Evolutionary conservation across 2,113 vertebrate genomes (phyloP).

Genomic region (Colaptes auratus): DNA sequence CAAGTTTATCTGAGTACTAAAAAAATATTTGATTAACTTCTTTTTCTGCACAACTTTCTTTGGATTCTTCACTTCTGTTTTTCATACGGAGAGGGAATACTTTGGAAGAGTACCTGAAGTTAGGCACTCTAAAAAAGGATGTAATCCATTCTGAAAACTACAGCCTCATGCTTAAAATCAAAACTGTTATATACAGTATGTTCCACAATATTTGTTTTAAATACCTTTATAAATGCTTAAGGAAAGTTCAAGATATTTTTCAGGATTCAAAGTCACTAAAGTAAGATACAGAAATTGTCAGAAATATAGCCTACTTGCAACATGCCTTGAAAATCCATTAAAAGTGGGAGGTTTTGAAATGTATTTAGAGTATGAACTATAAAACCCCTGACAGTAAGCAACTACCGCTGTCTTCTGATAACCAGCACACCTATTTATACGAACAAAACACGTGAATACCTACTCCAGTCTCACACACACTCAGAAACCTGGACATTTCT

Average conservation of each 20-base stretch:
- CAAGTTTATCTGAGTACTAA: background rate
- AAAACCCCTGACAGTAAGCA: background rate
- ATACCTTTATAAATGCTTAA: background rate
- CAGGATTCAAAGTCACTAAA: background rate
- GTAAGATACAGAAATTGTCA: background rate
- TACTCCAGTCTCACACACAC: background rate
- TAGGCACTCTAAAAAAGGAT: background rate
- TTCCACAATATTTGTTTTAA: background rate
- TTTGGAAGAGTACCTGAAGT: background rate
- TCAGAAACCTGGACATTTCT: background rate
- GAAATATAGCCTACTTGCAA: background rate
- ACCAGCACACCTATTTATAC: background rate
- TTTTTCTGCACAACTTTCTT: background rate
- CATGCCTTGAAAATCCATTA: background rate
- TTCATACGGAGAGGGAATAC: background rate
- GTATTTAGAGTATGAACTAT: background rate
- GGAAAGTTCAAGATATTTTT: background rate
- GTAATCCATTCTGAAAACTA: background rate
- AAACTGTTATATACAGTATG: background rate
- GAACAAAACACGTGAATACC: background rate
- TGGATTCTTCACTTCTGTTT: background rate
- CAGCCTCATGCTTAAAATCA: background rate
- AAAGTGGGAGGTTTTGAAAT: background rate
- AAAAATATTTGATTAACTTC: background rate
- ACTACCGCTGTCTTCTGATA: background rate